Conservation (phyloP, 2,888 invertebrate genomes). For the Tetragnatha montana region DNA sequence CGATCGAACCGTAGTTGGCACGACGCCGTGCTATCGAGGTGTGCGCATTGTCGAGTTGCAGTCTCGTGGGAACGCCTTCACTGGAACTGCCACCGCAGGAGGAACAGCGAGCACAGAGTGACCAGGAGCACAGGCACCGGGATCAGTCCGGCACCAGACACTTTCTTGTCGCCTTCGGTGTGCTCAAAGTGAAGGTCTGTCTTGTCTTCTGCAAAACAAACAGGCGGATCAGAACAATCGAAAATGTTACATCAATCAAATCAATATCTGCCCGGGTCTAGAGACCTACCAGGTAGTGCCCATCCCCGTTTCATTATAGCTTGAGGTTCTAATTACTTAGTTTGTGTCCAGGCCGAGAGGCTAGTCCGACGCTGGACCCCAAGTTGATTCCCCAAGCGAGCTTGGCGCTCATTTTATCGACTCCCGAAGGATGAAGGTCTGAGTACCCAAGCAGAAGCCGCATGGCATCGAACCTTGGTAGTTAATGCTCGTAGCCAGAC, state of each 20-base stretch:
- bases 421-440: too few species aligned
- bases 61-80: slow-evolving; percentile 47
- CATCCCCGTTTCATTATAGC: too few species aligned
- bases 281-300: too few species aligned
- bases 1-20: slow-evolving; percentile 58
- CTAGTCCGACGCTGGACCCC: too few species aligned
- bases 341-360: too few species aligned
- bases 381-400: too few species aligned
- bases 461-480: too few species aligned
- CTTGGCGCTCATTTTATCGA: too few species aligned
- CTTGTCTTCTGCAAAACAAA: slow-evolving; percentile 38
- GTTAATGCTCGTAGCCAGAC: too few species aligned
- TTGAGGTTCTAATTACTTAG: too few species aligned
- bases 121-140: slow-evolving; percentile 2
- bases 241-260: background rate
- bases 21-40: slow-evolving; percentile 64
- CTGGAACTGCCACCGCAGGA: slow-evolving; percentile 17
- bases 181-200: slow-evolving; percentile 50
- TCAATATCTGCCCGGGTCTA: too few species aligned
- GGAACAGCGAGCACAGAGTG: slow-evolving; percentile 21
- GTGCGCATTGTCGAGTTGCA: slow-evolving; percentile 68
- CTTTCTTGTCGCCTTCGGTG: background rate
- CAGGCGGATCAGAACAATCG: background rate
- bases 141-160: background rate
- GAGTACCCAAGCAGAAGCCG: too few species aligned